Base-by-base conservation (phyloP, 2,888 invertebrate genomes). In the Rhagophthalmus giganteus region DNA sequence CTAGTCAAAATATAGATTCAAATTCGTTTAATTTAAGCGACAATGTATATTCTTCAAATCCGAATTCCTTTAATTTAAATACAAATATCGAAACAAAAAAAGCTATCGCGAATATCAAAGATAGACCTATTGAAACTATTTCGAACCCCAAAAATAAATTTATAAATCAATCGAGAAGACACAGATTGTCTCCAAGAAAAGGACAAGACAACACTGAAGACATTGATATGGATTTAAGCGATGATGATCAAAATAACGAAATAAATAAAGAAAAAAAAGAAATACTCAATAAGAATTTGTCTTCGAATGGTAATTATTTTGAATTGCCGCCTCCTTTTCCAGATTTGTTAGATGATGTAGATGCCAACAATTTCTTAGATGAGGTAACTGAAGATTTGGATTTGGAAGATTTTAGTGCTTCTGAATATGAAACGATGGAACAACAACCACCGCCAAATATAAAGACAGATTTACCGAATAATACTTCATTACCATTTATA, bases 161-260 rank as follows among this genome's bases (percentile, higher is more conserved):
- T 37, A 2, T 20, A 25, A 30, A 40, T 30, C 37, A 46, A 25
- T 48, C 55, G 8, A 55, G 44, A 55, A 59, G 55, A 58, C 46
- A 24, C 11, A 28, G 57, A 7, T 20, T 44, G 2, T 60, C 63
- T 2, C 51, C 57, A 10, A 56, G 62, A 14, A 64, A 62, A 49
- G 57, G 37, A 57, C 72, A 81, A 7, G 89, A 89, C 64, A 89
- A 87, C 67, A 85, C 87, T 2, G 87, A 88, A 67, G 87, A 85
- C 67, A 86, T 90, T 50, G 91, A 92, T 59, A 91, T 91, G 90
- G 91, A 91, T 59, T 79, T 92, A 69, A 90, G 90, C 7, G 91
- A 91, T 63, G 91, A 91, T 33, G 90, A 90, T 39, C 60, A 58
- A 7, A 53, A 35, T 24, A 16, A 11, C 20, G 34, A 11, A 20